phyloP scores from a whole-genome alignment of 53 echinoderm and acorn worm species.

The Zoroaster sp. region DNA sequence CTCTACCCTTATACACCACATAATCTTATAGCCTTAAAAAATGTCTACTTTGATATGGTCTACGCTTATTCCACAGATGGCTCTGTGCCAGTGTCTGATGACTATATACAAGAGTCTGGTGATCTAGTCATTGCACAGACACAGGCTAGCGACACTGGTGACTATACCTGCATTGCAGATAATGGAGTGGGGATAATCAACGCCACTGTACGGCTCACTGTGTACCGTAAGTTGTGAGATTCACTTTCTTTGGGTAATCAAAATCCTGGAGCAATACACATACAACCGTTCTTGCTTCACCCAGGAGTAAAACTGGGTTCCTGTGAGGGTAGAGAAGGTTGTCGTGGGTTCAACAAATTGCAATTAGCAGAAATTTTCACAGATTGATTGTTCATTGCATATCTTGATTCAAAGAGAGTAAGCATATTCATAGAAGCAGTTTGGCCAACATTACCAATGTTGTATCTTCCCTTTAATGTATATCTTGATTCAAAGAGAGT shows the following conservation, averaged over 20 bases:
- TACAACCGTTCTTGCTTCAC: too few species aligned
- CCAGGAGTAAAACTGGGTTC: too few species aligned
- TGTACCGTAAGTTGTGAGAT: conserved; percentile 78
- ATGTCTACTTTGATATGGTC: not conserved
- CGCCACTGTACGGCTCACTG: conserved; percentile 65
- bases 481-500: too few species aligned
- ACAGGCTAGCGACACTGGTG: conserved; percentile 65
- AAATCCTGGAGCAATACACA: too few species aligned
- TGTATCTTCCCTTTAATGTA: too few species aligned
- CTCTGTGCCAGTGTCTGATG: not conserved
- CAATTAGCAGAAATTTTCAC: too few species aligned
- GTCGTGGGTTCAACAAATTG: too few species aligned
- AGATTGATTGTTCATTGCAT: too few species aligned
- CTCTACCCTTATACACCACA: not conserved
- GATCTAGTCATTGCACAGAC: conserved; percentile 66
- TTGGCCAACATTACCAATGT: too few species aligned
- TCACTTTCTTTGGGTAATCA: not conserved
- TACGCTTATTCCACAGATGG: conserved; percentile 22
- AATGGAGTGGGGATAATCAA: conserved; percentile 84
- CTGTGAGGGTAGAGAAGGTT: too few species aligned
- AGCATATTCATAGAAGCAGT: too few species aligned
- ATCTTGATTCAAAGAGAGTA: too few species aligned
- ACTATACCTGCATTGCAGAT: conserved; percentile 79
- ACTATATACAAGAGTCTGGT: conserved; percentile 53
- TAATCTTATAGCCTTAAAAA: not conserved